Evolutionary conservation across 37 sponge, comb jelly and placozoan genomes (phyloP).

Genomic region (Ianthella basta): DNA sequence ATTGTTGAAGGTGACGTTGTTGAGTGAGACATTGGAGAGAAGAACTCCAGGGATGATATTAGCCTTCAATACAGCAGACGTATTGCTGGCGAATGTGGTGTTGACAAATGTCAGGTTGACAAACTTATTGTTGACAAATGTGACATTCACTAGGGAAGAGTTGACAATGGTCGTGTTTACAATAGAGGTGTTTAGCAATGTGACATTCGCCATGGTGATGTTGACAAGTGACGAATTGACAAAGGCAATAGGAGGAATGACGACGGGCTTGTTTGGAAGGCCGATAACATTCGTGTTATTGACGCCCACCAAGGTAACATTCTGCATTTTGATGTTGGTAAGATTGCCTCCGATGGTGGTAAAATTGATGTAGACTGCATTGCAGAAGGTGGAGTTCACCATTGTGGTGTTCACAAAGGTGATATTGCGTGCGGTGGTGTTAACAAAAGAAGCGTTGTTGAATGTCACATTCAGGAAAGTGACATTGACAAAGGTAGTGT

Average conservation of each 20-base stretch:
- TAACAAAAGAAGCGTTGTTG: slow-evolving; percentile 30
- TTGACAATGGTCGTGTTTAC: slow-evolving; percentile 9
- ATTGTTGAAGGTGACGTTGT: slow-evolving; percentile 3
- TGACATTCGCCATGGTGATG: slow-evolving; percentile 7
- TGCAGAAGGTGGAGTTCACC: neutral
- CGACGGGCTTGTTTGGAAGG: too few relatives aligned
- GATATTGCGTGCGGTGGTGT: neutral
- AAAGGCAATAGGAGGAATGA: neutral
- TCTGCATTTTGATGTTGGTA: neutral
- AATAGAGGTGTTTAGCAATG: neutral
- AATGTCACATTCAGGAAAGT: slow-evolving; percentile 25
- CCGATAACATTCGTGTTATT: neutral
- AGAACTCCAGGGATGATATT: neutral
- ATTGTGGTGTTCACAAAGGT: slow-evolving; percentile 25
- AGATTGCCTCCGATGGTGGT: neutral
- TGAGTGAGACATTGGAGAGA: neutral
- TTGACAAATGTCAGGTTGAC: slow-evolving; percentile 18
- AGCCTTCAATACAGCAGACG: neutral
- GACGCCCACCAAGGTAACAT: neutral
- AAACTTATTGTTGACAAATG: neutral
- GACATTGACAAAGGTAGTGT: slow-evolving; percentile 14
- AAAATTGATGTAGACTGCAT: neutral
- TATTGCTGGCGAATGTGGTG: slow-evolving; percentile 16
- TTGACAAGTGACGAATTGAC: slow-evolving; percentile 23
- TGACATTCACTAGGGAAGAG: slow-evolving; percentile 16